Conservation (phyloP, 2,113 vertebrate genomes). For the Oreotrochilus melanogaster region DNA sequence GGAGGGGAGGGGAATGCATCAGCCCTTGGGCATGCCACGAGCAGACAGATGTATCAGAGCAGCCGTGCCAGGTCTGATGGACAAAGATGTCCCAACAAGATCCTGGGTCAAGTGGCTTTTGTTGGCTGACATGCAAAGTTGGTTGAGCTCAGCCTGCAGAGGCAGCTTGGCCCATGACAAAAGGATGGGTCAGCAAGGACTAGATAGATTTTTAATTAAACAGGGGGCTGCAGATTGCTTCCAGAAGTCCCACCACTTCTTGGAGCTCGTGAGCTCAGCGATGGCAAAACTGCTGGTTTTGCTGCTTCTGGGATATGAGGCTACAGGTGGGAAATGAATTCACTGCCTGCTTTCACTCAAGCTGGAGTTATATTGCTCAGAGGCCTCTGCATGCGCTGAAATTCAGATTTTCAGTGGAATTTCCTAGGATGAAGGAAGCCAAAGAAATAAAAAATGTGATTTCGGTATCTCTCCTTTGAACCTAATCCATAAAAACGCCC, state of each 20-base stretch:
- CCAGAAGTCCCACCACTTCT: constrained; percentile 29
- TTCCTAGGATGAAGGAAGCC: background rate
- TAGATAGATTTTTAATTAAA: background rate
- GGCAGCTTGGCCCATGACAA: background rate
- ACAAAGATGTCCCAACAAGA: background rate
- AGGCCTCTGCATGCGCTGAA: background rate
- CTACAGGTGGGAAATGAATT: background rate
- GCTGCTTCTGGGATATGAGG: background rate
- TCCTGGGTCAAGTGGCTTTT: constrained; percentile 33
- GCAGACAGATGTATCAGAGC: background rate
- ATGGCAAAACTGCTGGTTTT: background rate
- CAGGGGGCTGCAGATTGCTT: constrained; percentile 39
- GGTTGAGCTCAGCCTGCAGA: background rate
- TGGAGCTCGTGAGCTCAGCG: background rate
- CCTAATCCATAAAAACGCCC: background rate
- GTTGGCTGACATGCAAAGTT: background rate
- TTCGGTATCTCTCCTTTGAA: background rate
- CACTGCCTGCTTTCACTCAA: background rate
- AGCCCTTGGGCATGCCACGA: background rate
- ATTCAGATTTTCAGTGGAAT: constrained; percentile 6
- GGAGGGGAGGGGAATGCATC: background rate
- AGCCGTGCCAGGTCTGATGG: constrained; percentile 1
- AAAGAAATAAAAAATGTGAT: background rate
- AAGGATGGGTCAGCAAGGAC: background rate
- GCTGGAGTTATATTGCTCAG: background rate